A percentile compares a stretch with the other conserved stretches of the same genome.
Evolutionary conservation across 2,888 invertebrate genomes (phyloP).

Genomic region (Tricholauxania praeusta): DNA sequence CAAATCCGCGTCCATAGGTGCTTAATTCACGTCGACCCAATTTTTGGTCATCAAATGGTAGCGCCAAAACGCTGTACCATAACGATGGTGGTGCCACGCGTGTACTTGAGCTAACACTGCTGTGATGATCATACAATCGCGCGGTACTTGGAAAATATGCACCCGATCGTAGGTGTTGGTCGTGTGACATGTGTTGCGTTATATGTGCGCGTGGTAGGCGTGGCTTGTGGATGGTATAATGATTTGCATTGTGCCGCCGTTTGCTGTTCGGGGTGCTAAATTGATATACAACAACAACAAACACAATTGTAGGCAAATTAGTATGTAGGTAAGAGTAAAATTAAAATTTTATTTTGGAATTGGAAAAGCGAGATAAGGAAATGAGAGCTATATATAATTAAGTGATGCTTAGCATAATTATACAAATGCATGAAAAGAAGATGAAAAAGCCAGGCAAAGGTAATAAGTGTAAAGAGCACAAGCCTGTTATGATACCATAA

Average conservation of each 20-base stretch:
- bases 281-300: conserved; percentile 45
- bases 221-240: conserved; percentile 52
- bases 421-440: not conserved
- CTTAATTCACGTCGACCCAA: conserved; percentile 84
- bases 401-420: not conserved
- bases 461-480: no score
- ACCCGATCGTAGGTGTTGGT: conserved; percentile 42
- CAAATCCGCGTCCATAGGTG: conserved; percentile 71
- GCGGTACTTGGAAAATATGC: conserved; percentile 42
- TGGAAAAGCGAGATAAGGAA: not conserved
- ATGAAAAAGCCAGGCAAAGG: no score
- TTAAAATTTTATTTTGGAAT: not conserved
- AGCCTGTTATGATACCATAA: no score
- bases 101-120: conserved; percentile 50
- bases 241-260: conserved; percentile 65
- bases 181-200: conserved; percentile 40
- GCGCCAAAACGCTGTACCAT: conserved; percentile 90
- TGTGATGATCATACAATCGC: conserved; percentile 47
- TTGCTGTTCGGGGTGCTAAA: conserved; percentile 65
- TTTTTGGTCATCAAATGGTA: conserved; percentile 94
- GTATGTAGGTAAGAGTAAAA: conserved; percentile 30
- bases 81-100: conserved; percentile 73
- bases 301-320: conserved; percentile 37
- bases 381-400: not conserved
- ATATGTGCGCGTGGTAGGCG: conserved; percentile 43